Conservation (phyloP, 2,113 vertebrate genomes). For the Entelurus aequoreus region DNA sequence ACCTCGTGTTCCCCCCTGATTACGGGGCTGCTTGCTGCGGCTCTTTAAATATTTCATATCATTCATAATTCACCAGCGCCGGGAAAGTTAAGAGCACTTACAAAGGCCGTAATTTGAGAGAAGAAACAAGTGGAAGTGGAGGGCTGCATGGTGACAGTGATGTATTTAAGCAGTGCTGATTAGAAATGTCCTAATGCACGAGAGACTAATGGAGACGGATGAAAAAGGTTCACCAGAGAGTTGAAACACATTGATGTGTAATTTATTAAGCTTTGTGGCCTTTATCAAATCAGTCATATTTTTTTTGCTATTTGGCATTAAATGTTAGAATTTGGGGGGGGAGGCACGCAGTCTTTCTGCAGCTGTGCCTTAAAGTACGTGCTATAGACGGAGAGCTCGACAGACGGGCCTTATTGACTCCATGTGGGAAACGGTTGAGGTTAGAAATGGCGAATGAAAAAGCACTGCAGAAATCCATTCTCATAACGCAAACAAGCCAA, state of each 20-base stretch:
- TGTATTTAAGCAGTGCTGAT: conserved; percentile 53
- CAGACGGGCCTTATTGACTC: conserved; percentile 5
- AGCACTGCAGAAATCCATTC: conserved; percentile 4
- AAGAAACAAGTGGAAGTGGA: conserved; percentile 28
- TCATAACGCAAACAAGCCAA: conserved; percentile 4
- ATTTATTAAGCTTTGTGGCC: conserved; percentile 31
- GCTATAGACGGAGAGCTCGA: conserved; percentile 20
- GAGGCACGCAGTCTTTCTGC: conserved; percentile 24
- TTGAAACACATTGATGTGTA: conserved; percentile 45
- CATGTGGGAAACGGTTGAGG: conserved; percentile 5
- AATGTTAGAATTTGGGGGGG: conserved; percentile 7
- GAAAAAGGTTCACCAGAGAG: conserved; percentile 23
- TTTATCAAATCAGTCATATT: conserved; percentile 28
- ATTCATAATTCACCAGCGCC: conserved; percentile 56
- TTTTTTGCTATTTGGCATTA: conserved; percentile 37
- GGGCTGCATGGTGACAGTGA: conserved; percentile 46
- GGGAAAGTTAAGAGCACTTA: conserved; percentile 53
- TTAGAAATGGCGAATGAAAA: not conserved
- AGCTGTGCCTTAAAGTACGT: conserved; percentile 21
- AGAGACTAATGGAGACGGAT: conserved; percentile 48
- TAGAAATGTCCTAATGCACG: conserved; percentile 57
- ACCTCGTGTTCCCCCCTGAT: conserved; percentile 47
- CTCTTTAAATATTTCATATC: conserved; percentile 61
- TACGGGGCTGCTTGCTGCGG: conserved; percentile 43
- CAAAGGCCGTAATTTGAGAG: conserved; percentile 49